Evolutionary conservation across 2,113 vertebrate genomes (phyloP).

Genomic region (Cryptomyrus ogoouensis): DNA sequence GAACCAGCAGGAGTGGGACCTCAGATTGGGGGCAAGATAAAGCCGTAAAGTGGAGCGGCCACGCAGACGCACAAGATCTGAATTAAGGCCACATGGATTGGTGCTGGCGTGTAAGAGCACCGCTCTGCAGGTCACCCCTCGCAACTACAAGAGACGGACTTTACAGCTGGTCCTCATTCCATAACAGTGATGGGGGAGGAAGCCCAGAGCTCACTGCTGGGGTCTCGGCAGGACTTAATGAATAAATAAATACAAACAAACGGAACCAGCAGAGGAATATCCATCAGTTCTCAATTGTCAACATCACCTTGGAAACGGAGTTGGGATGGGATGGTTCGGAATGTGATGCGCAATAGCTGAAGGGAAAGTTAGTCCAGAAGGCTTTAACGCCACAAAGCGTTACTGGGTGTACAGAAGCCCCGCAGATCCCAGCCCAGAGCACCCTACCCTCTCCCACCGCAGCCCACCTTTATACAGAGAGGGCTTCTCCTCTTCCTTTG

Average conservation of each 20-base stretch:
- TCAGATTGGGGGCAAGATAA: background rate
- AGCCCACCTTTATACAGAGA: constrained; percentile 86
- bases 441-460: background rate
- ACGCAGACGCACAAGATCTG: background rate
- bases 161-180: background rate
- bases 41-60: background rate
- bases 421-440: background rate
- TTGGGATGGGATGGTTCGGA: background rate
- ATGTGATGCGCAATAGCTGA: background rate
- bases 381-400: background rate
- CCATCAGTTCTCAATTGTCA: background rate
- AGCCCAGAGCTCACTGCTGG: background rate
- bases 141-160: background rate
- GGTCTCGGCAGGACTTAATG: background rate
- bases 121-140: background rate
- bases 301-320: background rate
- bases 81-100: background rate
- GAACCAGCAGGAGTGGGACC: background rate
- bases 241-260: background rate
- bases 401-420: background rate
- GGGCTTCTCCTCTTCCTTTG: constrained; percentile 73
- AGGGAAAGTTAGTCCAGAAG: background rate
- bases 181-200: background rate
- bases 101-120: background rate
- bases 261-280: background rate